phyloP scores from a whole-genome alignment of 2,888 invertebrate genomes.

The Chloroclysta siterata region DNA sequence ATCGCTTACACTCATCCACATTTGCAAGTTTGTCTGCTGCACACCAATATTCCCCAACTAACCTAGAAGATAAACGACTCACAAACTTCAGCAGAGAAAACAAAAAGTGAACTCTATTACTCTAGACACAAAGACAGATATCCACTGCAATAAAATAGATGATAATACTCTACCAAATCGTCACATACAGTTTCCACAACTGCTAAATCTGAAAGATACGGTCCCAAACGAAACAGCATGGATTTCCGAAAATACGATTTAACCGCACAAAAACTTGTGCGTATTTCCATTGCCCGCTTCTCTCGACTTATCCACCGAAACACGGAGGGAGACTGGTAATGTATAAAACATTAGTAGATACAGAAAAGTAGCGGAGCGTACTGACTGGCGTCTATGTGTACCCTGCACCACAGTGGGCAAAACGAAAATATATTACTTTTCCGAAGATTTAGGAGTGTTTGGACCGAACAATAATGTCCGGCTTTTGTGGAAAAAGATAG shows the following conservation, averaged over 20 bases:
- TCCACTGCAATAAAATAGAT: constrained; percentile 27
- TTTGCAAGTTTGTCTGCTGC: constrained; percentile 68
- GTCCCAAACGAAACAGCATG: constrained; percentile 63
- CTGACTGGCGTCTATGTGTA: constrained; percentile 66
- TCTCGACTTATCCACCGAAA: constrained; percentile 50
- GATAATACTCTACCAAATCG: constrained; percentile 43
- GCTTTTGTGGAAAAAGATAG: constrained; percentile 86
- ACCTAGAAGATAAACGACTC: constrained; percentile 36
- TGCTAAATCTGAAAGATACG: constrained; percentile 59
- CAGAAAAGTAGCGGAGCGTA: constrained; percentile 74
- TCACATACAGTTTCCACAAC: constrained; percentile 56
- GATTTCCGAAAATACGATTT: constrained; percentile 64
- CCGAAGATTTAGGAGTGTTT: constrained; percentile 86
- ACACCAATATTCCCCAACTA: constrained; percentile 56
- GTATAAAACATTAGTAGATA: constrained; percentile 82
- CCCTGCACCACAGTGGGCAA: constrained; percentile 81
- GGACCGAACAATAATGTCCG: constrained; percentile 86
- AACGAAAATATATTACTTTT: constrained; percentile 86
- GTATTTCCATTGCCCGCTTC: constrained; percentile 61
- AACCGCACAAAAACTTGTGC: constrained; percentile 59
- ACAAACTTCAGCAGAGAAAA: background rate
- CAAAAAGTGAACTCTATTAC: constrained; percentile 39
- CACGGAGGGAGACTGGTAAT: constrained; percentile 61
- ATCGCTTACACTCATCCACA: constrained; percentile 63
- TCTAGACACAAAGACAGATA: constrained; percentile 29